phyloP scores from a whole-genome alignment of 2,797 vertebrate species.

The Pantherophis vulpinus region DNA sequence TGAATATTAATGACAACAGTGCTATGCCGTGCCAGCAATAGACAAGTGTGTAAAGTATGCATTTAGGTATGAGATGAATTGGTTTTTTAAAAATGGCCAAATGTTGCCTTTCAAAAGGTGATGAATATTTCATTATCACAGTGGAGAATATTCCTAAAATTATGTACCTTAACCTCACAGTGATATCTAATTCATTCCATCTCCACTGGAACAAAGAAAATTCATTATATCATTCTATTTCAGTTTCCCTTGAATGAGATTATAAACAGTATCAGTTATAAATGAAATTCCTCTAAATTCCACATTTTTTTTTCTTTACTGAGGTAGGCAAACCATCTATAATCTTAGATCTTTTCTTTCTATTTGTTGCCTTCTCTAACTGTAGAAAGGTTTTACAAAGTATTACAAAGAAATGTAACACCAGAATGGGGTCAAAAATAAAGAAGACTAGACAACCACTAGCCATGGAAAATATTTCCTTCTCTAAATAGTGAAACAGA shows the following conservation, averaged over 20 bases:
- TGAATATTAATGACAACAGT: slow-evolving; percentile 27
- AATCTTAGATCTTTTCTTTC: slow-evolving; percentile 2
- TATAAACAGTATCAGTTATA: slow-evolving; percentile 27
- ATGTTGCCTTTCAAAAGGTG: slow-evolving; percentile 39
- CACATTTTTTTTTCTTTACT: not conserved
- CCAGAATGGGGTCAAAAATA: not conserved
- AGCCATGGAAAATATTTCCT: not conserved
- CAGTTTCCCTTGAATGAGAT: slow-evolving; percentile 24
- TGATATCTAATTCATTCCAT: slow-evolving; percentile 15
- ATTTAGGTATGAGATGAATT: slow-evolving; percentile 25
- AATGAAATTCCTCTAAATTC: slow-evolving; percentile 32
- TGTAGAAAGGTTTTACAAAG: not conserved
- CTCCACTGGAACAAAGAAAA: slow-evolving; percentile 46
- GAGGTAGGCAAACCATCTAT: slow-evolving; percentile 7
- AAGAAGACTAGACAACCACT: not conserved
- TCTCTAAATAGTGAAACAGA: not conserved
- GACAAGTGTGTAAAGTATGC: slow-evolving; percentile 35
- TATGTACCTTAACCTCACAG: slow-evolving; percentile 26
- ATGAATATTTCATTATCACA: slow-evolving; percentile 54
- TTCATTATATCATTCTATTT: slow-evolving; percentile 43
- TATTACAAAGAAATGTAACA: slow-evolving; percentile 13
- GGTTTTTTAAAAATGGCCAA: slow-evolving; percentile 29
- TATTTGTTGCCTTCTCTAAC: not conserved
- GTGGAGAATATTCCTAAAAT: slow-evolving; percentile 35
- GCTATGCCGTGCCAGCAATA: not conserved